phyloP scores from a whole-genome alignment of 2,888 invertebrate genomes.

The Boloria euphrosyne region DNA sequence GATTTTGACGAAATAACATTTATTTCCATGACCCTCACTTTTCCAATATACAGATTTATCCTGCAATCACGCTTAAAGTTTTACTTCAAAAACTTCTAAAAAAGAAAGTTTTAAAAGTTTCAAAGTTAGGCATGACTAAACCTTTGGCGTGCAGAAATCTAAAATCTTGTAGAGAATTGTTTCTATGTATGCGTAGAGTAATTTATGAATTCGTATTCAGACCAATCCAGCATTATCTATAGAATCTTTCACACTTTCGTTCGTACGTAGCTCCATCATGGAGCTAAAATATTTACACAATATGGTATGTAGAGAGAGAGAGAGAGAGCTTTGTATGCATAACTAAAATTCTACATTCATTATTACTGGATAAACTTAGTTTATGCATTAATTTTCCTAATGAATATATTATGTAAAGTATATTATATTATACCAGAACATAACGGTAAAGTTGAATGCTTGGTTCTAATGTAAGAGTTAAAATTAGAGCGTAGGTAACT shows the following conservation, averaged over 20 bases:
- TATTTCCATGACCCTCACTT: too few species aligned
- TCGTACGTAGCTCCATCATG: too few species aligned
- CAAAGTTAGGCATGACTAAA: too few species aligned
- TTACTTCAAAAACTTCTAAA: background rate
- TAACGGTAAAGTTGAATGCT: background rate
- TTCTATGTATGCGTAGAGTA: too few species aligned
- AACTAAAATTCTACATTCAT: conserved; percentile 17
- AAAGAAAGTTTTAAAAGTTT: background rate
- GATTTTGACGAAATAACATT: too few species aligned
- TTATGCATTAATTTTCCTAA: background rate
- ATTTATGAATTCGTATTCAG: too few species aligned
- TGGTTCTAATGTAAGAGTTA: background rate
- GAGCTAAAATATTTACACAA: too few species aligned
- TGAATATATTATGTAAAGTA: background rate
- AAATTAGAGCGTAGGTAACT: conserved; percentile 10
- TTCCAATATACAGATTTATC: background rate
- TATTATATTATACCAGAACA: background rate
- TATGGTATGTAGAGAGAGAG: background rate
- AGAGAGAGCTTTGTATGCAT: background rate
- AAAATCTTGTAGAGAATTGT: too few species aligned
- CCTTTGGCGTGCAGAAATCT: too few species aligned
- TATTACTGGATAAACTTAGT: conserved; percentile 10
- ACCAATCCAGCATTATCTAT: too few species aligned
- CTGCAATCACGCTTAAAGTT: background rate
- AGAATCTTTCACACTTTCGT: too few species aligned